Evolutionary conservation across 2,797 vertebrate genomes (phyloP).

Genomic region (Sebastes kiyomatsui): DNA sequence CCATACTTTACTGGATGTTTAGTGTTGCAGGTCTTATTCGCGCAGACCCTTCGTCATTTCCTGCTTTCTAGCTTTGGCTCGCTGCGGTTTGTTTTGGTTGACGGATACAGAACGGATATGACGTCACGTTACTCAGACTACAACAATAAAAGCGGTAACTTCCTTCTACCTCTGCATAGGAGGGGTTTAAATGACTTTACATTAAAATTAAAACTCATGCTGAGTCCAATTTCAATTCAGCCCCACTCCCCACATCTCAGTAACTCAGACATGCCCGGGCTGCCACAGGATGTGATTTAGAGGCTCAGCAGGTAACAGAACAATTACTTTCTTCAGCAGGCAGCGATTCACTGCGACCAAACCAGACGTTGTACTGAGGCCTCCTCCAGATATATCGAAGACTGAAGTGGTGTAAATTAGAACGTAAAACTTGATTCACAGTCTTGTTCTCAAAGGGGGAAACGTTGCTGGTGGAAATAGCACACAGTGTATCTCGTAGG

Average conservation of each 20-base stretch:
- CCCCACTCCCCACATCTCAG: background rate
- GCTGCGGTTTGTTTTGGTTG: too few species aligned
- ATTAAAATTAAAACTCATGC: background rate
- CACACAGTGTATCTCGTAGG: background rate
- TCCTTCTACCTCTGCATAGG: accelerated
- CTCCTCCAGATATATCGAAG: background rate
- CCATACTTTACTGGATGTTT: too few species aligned
- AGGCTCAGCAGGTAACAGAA: slow-evolving; percentile 13
- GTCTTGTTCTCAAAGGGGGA: background rate
- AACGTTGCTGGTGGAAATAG: slow-evolving; percentile 1
- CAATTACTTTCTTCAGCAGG: slow-evolving; percentile 8
- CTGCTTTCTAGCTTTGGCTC: too few species aligned
- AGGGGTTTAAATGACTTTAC: background rate
- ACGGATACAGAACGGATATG: too few species aligned
- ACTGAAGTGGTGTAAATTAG: slow-evolving; percentile 5
- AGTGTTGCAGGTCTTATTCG: accelerated
- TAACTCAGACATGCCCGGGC: background rate
- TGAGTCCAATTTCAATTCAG: background rate
- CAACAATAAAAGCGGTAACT: too few species aligned
- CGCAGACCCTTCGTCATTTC: accelerated
- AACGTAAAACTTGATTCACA: background rate
- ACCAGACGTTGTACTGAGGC: background rate
- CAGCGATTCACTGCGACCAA: background rate
- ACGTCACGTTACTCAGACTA: too few species aligned
- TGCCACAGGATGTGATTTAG: background rate